Conservation (phyloP, 2,797 vertebrate species). For the Enteromius thamalakanensis region DNA sequence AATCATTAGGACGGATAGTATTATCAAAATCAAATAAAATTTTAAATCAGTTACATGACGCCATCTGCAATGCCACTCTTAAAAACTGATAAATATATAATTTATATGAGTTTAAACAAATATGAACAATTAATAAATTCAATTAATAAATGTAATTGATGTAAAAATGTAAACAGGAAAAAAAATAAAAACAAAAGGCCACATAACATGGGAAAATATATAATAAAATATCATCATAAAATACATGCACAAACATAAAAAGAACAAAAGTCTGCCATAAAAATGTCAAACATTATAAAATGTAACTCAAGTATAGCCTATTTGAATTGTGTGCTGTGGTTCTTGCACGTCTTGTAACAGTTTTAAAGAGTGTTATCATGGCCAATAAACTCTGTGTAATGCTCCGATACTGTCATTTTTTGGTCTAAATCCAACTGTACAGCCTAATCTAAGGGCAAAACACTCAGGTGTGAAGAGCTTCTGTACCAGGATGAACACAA, state of each 20-base stretch:
- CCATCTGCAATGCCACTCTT: background rate
- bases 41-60: background rate
- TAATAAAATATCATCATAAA: too few relatives aligned
- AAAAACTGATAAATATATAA: background rate
- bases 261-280: background rate
- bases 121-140: too few relatives aligned
- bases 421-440: background rate
- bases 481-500: background rate
- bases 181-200: too few relatives aligned
- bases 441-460: background rate
- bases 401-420: background rate
- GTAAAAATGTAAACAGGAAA: too few relatives aligned
- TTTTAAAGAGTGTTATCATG: background rate
- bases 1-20: background rate
- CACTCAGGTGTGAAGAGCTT: background rate
- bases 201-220: too few relatives aligned
- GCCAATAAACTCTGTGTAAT: background rate
- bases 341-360: background rate
- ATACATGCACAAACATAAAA: background rate
- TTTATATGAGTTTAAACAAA: too few relatives aligned
- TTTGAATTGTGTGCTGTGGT: background rate
- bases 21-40: background rate
- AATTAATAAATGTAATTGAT: too few relatives aligned
- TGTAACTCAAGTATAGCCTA: background rate
- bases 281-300: background rate